A percentile compares a stretch with the other conserved stretches of the same genome.
Conservation (phyloP, 2,113 vertebrate genomes). For the Pristiophorus japonicus region DNA sequence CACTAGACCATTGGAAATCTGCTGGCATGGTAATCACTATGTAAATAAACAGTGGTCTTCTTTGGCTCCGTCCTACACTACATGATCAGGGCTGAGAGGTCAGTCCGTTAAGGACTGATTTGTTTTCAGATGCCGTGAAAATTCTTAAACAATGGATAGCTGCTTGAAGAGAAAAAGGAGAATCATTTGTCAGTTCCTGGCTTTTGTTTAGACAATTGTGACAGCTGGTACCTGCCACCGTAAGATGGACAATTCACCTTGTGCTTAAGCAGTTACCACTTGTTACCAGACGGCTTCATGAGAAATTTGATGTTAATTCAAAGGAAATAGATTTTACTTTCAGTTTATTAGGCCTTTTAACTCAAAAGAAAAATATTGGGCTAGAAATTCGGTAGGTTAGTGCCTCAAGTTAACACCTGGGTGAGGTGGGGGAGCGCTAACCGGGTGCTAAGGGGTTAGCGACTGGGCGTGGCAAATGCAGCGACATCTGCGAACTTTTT, state of each 20-base stretch:
- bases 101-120: neutral
- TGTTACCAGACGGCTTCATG: slow-evolving; percentile 31
- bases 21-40: neutral
- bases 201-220: slow-evolving; percentile 40
- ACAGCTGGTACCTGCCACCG: slow-evolving; percentile 29
- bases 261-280: slow-evolving; percentile 41
- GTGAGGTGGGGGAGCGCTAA: no score
- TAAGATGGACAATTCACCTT: slow-evolving; percentile 36
- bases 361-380: neutral
- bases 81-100: neutral
- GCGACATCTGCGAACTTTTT: no score
- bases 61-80: neutral
- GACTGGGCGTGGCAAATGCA: no score
- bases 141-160: neutral
- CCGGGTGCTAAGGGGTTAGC: no score
- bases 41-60: neutral
- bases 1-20: neutral
- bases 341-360: neutral
- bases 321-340: neutral
- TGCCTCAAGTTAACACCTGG: no score
- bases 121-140: slow-evolving; percentile 33
- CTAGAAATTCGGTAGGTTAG: no score
- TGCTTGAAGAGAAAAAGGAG: neutral
- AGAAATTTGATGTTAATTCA: neutral
- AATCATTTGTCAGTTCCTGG: slow-evolving; percentile 43